Conservation (phyloP, 1,140 invertebrate genomes). For the Ceratosolen fusciceps region DNA sequence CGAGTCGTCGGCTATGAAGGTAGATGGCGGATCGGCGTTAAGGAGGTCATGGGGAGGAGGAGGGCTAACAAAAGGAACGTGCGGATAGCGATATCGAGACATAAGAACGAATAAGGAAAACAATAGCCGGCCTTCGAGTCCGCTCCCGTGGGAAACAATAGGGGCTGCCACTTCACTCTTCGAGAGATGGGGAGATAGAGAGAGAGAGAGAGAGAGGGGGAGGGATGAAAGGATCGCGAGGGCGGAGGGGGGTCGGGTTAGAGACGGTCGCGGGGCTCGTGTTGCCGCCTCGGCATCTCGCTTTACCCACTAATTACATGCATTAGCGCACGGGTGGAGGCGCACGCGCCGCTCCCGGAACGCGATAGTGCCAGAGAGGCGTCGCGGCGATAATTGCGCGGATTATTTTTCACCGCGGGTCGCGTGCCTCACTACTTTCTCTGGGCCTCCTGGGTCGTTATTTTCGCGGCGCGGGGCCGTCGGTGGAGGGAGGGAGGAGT, state of each 20-base stretch:
- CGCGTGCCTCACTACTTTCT: not conserved
- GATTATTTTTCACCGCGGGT: not conserved
- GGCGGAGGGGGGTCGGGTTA: too few species aligned
- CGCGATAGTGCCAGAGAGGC: not conserved
- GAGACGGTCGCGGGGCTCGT: not conserved
- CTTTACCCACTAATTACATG: conserved; percentile 44
- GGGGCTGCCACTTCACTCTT: too few species aligned
- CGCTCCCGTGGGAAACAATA: too few species aligned
- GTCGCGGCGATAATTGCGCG: not conserved
- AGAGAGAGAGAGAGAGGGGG: not conserved
- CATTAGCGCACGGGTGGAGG: conserved; percentile 23
- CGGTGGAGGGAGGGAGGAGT: too few species aligned
- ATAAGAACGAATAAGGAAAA: too few species aligned
- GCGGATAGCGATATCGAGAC: too few species aligned
- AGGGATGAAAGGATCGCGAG: not conserved
- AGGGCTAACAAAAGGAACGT: too few species aligned
- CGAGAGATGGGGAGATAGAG: not conserved
- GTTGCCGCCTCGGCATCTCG: not conserved
- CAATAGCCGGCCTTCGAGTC: too few species aligned
- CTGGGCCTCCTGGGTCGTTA: not conserved
- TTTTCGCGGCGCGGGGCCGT: not conserved
- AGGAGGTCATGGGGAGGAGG: too few species aligned
- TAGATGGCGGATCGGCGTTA: too few species aligned
- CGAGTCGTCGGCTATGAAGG: too few species aligned
- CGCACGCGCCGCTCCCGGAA: not conserved